Percentiles rank a stretch among this genome's conserved stretches.
Conservation (phyloP, 2,888 invertebrate species). For the Anarsia innoxiella region DNA sequence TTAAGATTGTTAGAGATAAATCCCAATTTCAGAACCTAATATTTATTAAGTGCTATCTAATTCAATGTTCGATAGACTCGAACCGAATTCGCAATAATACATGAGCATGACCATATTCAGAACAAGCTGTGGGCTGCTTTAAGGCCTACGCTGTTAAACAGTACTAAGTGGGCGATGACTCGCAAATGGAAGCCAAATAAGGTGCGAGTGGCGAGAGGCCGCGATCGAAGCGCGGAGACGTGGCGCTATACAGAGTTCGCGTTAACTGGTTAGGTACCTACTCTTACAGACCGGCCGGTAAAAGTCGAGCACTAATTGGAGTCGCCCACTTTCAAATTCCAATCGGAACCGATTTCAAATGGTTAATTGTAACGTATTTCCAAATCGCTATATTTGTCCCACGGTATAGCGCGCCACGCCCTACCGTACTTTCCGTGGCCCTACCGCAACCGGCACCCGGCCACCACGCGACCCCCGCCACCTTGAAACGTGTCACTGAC, state of each 20-base stretch:
- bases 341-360: conserved; percentile 3
- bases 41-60: too few species aligned
- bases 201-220: conserved; percentile 41
- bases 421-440: too few species aligned
- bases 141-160: conserved; percentile 40
- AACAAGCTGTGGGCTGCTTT: conserved; percentile 43
- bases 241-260: conserved; percentile 46
- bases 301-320: conserved; percentile 41
- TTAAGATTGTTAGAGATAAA: not conserved
- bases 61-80: too few species aligned
- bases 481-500: conserved; percentile 56
- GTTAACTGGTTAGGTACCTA: conserved; percentile 28
- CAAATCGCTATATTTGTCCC: conserved; percentile 3
- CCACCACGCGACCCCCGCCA: conserved; percentile 42
- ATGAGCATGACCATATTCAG: conserved; percentile 27
- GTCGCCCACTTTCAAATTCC: conserved; percentile 37
- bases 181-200: conserved; percentile 58
- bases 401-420: conserved; percentile 62
- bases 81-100: too few species aligned
- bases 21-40: too few species aligned
- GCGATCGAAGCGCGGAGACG: conserved; percentile 39
- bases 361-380: too few species aligned
- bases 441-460: conserved; percentile 65
- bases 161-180: conserved; percentile 53
- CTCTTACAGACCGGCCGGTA: conserved; percentile 40